Evolutionary conservation across 2,888 invertebrate species (phyloP).

Genomic region (Trisateles emortualis): DNA sequence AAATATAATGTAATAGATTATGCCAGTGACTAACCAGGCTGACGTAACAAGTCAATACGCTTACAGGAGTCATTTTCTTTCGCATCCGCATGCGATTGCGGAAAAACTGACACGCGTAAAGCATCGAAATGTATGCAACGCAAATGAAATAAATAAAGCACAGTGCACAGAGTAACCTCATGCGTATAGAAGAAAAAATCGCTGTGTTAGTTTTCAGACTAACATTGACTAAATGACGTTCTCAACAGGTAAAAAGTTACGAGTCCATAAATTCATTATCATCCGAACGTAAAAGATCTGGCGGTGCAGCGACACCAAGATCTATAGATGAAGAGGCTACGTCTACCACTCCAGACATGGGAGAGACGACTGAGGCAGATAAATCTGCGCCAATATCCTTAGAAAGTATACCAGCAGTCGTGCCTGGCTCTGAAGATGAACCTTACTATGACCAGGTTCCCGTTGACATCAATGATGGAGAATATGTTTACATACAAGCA

Average conservation of each 20-base stretch:
- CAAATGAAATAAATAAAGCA: too few species aligned
- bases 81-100: too few species aligned
- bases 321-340: slow-evolving; percentile 81
- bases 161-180: too few species aligned
- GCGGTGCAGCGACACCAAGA: slow-evolving; percentile 82
- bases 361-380: slow-evolving; percentile 68
- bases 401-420: slow-evolving; percentile 74
- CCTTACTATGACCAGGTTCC: slow-evolving; percentile 92
- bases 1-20: too few species aligned
- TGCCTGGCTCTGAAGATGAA: slow-evolving; percentile 82
- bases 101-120: too few species aligned
- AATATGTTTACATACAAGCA: slow-evolving; percentile 92
- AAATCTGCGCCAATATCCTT: slow-evolving; percentile 78
- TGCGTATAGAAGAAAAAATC: too few species aligned
- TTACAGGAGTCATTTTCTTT: too few species aligned
- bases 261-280: slow-evolving; percentile 89
- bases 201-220: too few species aligned
- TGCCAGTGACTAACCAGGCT: too few species aligned
- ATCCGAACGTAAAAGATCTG: slow-evolving; percentile 86
- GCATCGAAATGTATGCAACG: too few species aligned
- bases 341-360: slow-evolving; percentile 74
- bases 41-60: too few species aligned
- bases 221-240: not conserved
- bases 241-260: slow-evolving; percentile 87
- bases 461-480: slow-evolving; percentile 89